Evolutionary conservation across 2,113 vertebrate species (phyloP).

Genomic region (Myocastor coypus): DNA sequence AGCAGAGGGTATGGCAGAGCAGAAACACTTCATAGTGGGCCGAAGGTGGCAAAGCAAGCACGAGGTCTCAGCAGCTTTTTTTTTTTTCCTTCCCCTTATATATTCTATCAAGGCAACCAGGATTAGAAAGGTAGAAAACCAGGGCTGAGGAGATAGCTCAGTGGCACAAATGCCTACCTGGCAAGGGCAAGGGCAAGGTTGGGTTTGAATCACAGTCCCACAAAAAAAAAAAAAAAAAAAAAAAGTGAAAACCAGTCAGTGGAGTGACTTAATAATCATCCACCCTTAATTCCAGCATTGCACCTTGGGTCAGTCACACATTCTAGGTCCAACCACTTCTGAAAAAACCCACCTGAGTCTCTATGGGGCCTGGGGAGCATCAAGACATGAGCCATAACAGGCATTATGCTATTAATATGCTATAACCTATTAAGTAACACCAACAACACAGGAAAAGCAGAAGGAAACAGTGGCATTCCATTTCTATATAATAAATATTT

Average conservation of each 20-base stretch:
- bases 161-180: no score
- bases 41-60: not conserved
- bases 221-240: no score
- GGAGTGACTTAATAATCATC: not conserved
- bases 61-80: not conserved
- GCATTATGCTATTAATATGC: not conserved
- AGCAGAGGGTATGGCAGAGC: not conserved
- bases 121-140: not conserved
- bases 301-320: not conserved
- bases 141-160: no score
- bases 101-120: not conserved
- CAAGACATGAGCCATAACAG: not conserved
- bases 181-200: no score
- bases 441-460: constrained; percentile 38
- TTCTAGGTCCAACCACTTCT: not conserved
- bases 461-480: constrained; percentile 53
- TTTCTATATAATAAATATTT: constrained; percentile 66
- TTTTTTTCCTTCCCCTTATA: not conserved
- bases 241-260: no score
- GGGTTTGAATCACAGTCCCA: no score
- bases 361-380: not conserved
- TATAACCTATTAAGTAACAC: not conserved
- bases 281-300: not conserved
- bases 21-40: not conserved
- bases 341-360: not conserved